A percentile compares a stretch with the other conserved stretches of the same genome.
These are phyloP conservation scores for Arbacia lixula DNA, from an alignment of 53 echinoderm and acorn worm species.

Conservation along the genomic window DNA sequence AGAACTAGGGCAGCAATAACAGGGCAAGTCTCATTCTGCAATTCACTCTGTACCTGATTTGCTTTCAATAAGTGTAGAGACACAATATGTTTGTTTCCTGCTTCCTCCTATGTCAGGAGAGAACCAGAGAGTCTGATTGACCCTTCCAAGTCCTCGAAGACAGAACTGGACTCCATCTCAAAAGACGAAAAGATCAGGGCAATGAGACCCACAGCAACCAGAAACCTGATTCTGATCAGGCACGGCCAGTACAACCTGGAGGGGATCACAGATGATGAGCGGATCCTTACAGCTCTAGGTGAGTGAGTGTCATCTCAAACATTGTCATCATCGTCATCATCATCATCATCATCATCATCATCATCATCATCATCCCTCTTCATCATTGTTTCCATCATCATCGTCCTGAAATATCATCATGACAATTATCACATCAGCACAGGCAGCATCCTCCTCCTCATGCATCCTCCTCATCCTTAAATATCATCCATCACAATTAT, in stretches of 20 bases:
- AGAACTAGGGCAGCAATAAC: too few relatives aligned
- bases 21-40: too few relatives aligned
- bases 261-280: conserved; percentile 65
- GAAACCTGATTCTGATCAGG: conserved; percentile 88
- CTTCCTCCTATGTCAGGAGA: conserved; percentile 62
- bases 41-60: too few relatives aligned
- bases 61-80: too few relatives aligned
- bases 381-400: too few relatives aligned
- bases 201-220: conserved; percentile 87
- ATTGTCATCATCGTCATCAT: not conserved
- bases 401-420: not conserved
- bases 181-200: conserved; percentile 27
- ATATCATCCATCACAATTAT: not conserved
- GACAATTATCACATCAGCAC: not conserved
- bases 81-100: too few relatives aligned
- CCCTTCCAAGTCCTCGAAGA: conserved; percentile 48
- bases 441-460: not conserved
- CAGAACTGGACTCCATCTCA: conserved; percentile 47
- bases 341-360: not conserved
- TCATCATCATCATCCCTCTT: not conserved
- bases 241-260: conserved; percentile 66
- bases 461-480: too few relatives aligned
- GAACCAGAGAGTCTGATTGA: conserved; percentile 79
- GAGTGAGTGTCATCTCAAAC: too few relatives aligned
- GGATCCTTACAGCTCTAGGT: conserved; percentile 78